Conservation (phyloP, 2,888 invertebrate genomes). For the Meghimatium bilineatum region DNA sequence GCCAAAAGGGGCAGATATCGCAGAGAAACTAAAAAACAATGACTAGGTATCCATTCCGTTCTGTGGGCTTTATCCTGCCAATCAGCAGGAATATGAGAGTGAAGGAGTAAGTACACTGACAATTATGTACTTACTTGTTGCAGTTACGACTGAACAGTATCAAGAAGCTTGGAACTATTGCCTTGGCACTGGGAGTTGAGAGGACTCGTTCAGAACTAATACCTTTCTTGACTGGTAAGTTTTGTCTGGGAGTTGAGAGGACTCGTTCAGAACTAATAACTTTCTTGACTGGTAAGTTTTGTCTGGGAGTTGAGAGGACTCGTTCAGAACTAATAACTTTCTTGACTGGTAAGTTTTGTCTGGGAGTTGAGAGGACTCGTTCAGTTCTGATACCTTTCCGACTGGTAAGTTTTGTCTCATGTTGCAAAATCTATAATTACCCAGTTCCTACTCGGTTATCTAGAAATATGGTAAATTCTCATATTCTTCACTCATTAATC, state of each 20-base stretch:
- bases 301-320: constrained; percentile 97
- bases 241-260: constrained; percentile 91
- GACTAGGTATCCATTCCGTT: no score
- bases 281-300: constrained; percentile 82
- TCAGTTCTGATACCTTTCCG: constrained; percentile 95
- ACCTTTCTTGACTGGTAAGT: constrained; percentile 85
- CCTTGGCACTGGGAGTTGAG: constrained; percentile 97
- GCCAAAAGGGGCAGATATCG: no score
- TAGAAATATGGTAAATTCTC: no score
- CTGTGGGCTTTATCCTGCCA: no score
- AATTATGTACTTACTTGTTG: constrained; percentile 51
- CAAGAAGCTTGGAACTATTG: constrained; percentile 98
- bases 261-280: constrained; percentile 96
- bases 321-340: constrained; percentile 97
- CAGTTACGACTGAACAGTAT: constrained; percentile 95
- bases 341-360: constrained; percentile 79
- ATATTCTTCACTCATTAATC: no score
- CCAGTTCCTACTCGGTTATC: neutral
- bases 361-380: constrained; percentile 96
- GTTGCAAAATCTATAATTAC: no score
- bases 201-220: constrained; percentile 95
- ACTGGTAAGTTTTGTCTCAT: constrained; percentile 76
- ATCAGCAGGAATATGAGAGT: no score
- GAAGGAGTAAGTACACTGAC: neutral
- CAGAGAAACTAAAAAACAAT: no score